Base-by-base conservation (phyloP, 2,888 invertebrate species). In the Odontocolon sp. region DNA sequence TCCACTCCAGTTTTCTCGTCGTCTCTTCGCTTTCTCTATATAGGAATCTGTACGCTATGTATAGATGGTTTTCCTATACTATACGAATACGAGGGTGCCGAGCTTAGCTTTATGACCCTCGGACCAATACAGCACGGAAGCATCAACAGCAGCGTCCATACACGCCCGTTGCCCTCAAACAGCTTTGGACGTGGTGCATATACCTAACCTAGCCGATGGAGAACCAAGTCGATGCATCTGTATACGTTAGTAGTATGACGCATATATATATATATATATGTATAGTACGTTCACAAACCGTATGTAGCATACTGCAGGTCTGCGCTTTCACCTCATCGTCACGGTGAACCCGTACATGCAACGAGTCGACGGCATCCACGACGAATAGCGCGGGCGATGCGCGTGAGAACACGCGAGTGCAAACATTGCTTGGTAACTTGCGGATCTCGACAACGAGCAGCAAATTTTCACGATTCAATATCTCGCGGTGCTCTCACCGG, bases 1-100 rank as follows among this genome's bases (percentile, higher is more conserved):
- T 57, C 26, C 63, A 63, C 54, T 50, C 36, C 28, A 61, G 47
- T 14, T 61, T 50, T 69, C 56, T 67, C 21, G 21, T 56, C 56
- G 36, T 56, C 40, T 66, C 33, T 36, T 56, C 31, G 54, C 14
- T 70, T 63, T 31, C 14, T 40, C 9, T 33, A 56, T 16, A 28
- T 21, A 21, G 50, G 11, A 26, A 14, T 23, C 50, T 1, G 11
- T 4, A 11, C 23, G 26, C 23, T 36, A 36, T 14, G 40, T 11
- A n/a, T 3, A 14, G 36, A 26, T 21, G 40, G 14, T 18, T 4
- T 50, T 26, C 14, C 47, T 18, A 8, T 18, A 1, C 8, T 50
- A 28, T 28, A 21, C 52, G 59, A 31, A 47, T 54, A 45, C 45
- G 42, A 54, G 70, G 54, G 31, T 59, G 64, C 26, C 38, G 64